phyloP scores from a whole-genome alignment of 1,140 invertebrate species.

The Hyposmocoma kahamanoa region DNA sequence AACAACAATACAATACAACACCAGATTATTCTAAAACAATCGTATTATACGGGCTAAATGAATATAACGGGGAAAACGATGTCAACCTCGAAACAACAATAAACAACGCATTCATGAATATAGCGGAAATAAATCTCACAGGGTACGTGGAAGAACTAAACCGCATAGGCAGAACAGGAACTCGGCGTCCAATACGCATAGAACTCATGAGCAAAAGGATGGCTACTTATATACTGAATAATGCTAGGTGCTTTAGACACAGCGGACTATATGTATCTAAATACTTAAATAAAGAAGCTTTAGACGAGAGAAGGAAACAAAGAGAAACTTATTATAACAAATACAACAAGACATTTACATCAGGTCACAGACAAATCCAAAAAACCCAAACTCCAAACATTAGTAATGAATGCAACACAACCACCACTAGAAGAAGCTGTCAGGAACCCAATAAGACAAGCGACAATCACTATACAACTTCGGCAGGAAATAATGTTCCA shows the following conservation, averaged over 20 bases:
- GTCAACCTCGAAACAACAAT: background rate
- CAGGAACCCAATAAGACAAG: no score
- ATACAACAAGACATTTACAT: no score
- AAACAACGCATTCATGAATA: background rate
- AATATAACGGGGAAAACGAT: background rate
- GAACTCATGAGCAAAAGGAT: constrained; percentile 3
- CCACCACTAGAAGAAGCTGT: no score
- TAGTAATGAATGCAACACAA: no score
- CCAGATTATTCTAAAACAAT: background rate
- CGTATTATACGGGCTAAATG: constrained; percentile 2
- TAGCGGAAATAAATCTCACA: background rate
- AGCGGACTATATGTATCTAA: background rate
- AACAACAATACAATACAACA: no score
- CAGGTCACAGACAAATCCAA: no score
- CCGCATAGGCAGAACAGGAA: background rate
- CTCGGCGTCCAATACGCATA: background rate
- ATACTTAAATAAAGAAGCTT: constrained; percentile 1
- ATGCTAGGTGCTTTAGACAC: constrained; percentile 1
- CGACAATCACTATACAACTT: no score
- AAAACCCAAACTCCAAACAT: no score
- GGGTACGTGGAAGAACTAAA: background rate
- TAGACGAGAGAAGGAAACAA: background rate
- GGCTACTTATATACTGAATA: background rate
- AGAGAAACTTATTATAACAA: no score
- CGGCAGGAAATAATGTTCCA: no score